A percentile compares a stretch with the other conserved stretches of the same genome.
These are phyloP conservation scores for Yponomeuta sedellus DNA, from an alignment of 2,888 invertebrate species.

Conservation along the genomic window DNA sequence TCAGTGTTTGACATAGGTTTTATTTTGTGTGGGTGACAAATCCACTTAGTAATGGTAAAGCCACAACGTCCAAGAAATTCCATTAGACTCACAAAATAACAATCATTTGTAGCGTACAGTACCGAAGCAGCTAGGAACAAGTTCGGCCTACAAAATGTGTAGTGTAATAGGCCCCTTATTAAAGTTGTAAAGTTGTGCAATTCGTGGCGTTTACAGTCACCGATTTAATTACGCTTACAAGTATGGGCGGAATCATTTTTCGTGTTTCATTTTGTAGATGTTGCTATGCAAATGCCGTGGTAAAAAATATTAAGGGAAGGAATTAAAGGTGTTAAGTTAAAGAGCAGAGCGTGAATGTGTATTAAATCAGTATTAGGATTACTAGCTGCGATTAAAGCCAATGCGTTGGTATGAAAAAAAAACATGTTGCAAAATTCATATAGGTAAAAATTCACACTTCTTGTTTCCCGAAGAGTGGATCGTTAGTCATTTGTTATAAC, in stretches of 20 bases:
- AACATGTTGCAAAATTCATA: too few relatives aligned
- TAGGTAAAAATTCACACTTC: too few relatives aligned
- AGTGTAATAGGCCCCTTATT: background rate
- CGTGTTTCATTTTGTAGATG: background rate
- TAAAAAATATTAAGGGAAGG: background rate
- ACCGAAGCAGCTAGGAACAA: too few relatives aligned
- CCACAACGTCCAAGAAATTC: too few relatives aligned
- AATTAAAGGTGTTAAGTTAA: background rate
- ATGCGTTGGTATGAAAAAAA: background rate
- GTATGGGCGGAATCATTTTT: background rate
- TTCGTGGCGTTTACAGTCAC: background rate
- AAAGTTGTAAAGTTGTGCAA: background rate
- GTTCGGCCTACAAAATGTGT: too few relatives aligned
- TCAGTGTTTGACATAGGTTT: too few relatives aligned
- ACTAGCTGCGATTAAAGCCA: slow-evolving; percentile 7
- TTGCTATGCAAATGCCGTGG: background rate
- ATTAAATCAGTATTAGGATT: background rate
- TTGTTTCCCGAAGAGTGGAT: too few relatives aligned
- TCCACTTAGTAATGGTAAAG: too few relatives aligned
- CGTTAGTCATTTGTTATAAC: too few relatives aligned
- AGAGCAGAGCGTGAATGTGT: background rate
- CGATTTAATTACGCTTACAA: background rate
- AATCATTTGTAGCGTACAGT: too few relatives aligned
- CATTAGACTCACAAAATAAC: too few relatives aligned
- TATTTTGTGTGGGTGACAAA: too few relatives aligned